Evolutionary conservation across 2,888 invertebrate species (phyloP).

Genomic region (Patella caerulea): DNA sequence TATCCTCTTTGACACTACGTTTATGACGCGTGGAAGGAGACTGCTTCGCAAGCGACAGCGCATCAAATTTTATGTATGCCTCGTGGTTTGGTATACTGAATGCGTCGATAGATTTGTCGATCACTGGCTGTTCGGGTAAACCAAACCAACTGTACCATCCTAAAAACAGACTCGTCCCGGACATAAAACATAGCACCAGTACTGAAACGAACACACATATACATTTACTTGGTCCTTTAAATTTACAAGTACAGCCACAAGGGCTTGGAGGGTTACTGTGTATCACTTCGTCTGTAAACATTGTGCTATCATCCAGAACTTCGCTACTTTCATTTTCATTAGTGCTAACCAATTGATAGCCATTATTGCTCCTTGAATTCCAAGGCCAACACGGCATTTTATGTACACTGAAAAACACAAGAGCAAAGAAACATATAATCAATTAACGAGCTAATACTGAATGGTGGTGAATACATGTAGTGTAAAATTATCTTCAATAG

Average conservation of each 20-base stretch:
- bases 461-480: too few relatives aligned
- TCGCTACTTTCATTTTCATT: not conserved
- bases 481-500: too few relatives aligned
- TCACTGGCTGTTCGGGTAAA: constrained; percentile 49
- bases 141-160: constrained; percentile 53
- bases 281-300: not conserved
- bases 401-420: not conserved
- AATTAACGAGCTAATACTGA: too few relatives aligned
- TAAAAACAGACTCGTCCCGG: constrained; percentile 40
- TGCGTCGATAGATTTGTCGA: constrained; percentile 64
- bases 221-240: not conserved
- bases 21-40: not conserved
- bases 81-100: constrained; percentile 66
- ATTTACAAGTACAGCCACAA: not conserved
- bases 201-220: constrained; percentile 42
- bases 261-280: not conserved
- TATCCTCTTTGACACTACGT: not conserved
- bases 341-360: not conserved
- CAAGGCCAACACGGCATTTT: not conserved
- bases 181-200: constrained; percentile 33
- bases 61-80: constrained; percentile 57
- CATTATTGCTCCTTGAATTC: not conserved
- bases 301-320: not conserved
- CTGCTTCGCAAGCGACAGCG: constrained; percentile 48
- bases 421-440: too few relatives aligned